Conservation (phyloP, 2,888 invertebrate species). For the Scaeva pyrastri region DNA sequence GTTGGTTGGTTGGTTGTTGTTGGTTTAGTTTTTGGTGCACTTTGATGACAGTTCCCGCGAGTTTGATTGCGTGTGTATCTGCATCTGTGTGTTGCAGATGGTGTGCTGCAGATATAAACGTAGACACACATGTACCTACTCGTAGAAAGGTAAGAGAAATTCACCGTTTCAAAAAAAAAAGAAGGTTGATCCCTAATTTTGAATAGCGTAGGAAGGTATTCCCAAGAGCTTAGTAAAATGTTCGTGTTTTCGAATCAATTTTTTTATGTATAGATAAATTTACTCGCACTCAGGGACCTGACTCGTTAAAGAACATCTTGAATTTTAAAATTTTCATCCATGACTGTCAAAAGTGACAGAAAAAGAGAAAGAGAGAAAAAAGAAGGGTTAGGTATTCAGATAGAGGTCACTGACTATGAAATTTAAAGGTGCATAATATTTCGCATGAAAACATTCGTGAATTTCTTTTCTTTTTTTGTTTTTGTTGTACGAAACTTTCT, state of each 20-base stretch:
- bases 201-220: conserved; percentile 17
- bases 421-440: conserved; percentile 38
- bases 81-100: conserved; percentile 54
- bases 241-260: not conserved
- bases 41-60: conserved; percentile 66
- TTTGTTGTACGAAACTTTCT: conserved; percentile 19
- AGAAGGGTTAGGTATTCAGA: not conserved
- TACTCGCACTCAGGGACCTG: no score
- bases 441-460: not conserved
- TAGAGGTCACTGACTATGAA: conserved; percentile 24
- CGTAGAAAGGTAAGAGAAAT: conserved; percentile 38
- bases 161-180: conserved; percentile 26
- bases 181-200: conserved; percentile 57
- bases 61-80: conserved; percentile 24
- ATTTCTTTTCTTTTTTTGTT: no score
- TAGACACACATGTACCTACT: no score
- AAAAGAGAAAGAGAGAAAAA: not conserved
- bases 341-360: not conserved
- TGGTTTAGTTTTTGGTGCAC: conserved; percentile 23
- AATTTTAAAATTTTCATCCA: conserved; percentile 27
- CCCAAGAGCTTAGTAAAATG: conserved; percentile 34
- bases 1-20: conserved; percentile 20
- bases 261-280: not conserved
- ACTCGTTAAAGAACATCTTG: conserved; percentile 48
- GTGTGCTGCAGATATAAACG: conserved; percentile 13